These are phyloP conservation scores for Aphelenchoides bicaudatus DNA, from an alignment of 2,888 invertebrate genomes.

Conservation along the genomic window DNA sequence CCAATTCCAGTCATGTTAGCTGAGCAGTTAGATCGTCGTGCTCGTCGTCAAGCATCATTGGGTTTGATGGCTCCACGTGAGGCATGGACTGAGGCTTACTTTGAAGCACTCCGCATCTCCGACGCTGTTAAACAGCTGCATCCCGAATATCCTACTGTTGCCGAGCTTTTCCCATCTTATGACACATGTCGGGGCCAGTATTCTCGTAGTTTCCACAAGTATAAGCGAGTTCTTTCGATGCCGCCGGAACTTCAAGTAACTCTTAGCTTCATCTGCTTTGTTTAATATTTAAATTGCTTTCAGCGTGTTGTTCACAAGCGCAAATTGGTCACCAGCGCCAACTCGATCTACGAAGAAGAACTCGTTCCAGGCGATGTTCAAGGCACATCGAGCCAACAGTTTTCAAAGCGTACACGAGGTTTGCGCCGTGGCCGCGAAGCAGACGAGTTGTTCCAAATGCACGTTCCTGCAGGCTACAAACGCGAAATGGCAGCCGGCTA, in stretches of 20 bases:
- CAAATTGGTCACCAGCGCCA: neutral
- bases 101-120: conserved; percentile 13
- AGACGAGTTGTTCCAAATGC: conserved; percentile 13
- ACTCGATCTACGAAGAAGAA: neutral
- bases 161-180: conserved; percentile 13
- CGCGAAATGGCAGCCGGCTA: conserved; percentile 20
- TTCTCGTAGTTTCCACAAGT: conserved; percentile 18
- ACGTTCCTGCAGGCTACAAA: conserved; percentile 12
- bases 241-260: neutral
- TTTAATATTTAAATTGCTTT: too few species aligned
- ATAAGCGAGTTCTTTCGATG: conserved; percentile 17
- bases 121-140: conserved; percentile 6
- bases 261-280: too few species aligned
- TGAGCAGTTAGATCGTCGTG: conserved; percentile 18
- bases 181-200: conserved; percentile 15
- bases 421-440: conserved; percentile 19
- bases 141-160: conserved; percentile 1
- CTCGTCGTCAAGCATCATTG: conserved; percentile 15
- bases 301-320: conserved; percentile 11
- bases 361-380: neutral
- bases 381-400: neutral
- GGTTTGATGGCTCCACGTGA: conserved; percentile 20
- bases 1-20: conserved; percentile 22
- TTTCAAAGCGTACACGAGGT: neutral
- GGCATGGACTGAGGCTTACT: conserved; percentile 23